Conservation (phyloP, 2,113 vertebrate species). For the Pristiophorus japonicus region DNA sequence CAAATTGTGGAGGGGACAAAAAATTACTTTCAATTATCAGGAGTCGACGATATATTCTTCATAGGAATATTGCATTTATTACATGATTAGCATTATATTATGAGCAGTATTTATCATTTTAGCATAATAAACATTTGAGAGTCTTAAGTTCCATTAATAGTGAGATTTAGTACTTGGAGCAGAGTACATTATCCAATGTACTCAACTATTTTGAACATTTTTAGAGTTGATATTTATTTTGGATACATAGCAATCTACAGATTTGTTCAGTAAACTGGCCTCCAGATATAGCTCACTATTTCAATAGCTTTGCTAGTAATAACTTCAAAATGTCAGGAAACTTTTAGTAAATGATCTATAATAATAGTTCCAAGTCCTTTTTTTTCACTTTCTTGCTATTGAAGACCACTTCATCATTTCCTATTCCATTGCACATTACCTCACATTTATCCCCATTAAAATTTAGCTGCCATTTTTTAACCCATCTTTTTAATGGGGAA, state of each 20-base stretch:
- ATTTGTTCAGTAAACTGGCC: not conserved
- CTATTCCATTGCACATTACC: not conserved
- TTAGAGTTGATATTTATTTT: not conserved
- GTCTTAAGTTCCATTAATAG: not conserved
- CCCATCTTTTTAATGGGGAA: not conserved
- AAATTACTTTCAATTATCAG: not conserved
- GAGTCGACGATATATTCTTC: not conserved
- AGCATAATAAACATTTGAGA: not conserved
- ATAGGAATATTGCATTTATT: not conserved
- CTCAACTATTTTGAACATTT: not conserved
- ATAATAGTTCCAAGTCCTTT: not conserved
- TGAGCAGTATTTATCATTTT: not conserved
- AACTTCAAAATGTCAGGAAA: too few species aligned
- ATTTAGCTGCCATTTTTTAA: not conserved
- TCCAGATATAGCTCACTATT: not conserved
- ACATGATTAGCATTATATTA: too few species aligned
- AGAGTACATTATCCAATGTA: not conserved
- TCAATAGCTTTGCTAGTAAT: too few species aligned
- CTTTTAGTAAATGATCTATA: too few species aligned
- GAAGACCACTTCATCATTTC: not conserved
- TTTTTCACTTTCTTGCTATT: not conserved
- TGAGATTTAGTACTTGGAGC: not conserved
- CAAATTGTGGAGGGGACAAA: not conserved
- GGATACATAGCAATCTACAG: not conserved
- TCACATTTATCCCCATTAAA: not conserved